A percentile compares a stretch with the other conserved stretches of the same genome.
These are phyloP conservation scores for Drosophila birchii DNA, from an alignment of 2,888 invertebrate species.

Conservation along the genomic window DNA sequence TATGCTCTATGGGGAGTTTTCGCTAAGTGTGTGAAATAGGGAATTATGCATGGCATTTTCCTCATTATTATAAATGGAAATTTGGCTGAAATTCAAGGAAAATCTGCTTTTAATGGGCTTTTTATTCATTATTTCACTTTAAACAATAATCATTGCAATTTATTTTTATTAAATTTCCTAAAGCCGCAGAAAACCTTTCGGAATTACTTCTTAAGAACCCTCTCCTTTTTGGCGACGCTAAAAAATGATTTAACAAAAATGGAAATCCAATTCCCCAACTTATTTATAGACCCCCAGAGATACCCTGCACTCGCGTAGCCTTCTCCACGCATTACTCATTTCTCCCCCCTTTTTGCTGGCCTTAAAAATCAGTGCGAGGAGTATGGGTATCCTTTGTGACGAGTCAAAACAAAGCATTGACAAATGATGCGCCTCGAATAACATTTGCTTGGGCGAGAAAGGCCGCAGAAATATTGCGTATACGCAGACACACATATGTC, in stretches of 20 bases:
- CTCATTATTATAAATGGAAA: background rate
- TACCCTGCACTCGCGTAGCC: slow-evolving; percentile 19
- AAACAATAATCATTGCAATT: too few relatives aligned
- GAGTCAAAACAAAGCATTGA: slow-evolving; percentile 53
- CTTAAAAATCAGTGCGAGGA: slow-evolving; percentile 49
- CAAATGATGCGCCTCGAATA: slow-evolving; percentile 60
- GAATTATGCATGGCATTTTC: background rate
- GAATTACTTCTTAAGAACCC: background rate
- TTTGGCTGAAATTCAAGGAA: too few relatives aligned
- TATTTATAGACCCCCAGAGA: slow-evolving; percentile 9
- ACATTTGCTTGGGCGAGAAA: slow-evolving; percentile 37
- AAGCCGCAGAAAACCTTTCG: too few relatives aligned
- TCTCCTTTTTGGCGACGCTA: background rate
- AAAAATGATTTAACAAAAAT: slow-evolving; percentile 18
- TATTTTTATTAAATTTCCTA: too few relatives aligned
- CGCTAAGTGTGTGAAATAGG: background rate
- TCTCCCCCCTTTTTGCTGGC: background rate
- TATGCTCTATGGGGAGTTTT: slow-evolving; percentile 14
- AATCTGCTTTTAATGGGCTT: accelerated
- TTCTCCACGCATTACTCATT: slow-evolving; percentile 33
- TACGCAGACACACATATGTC: slow-evolving; percentile 57
- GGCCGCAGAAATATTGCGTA: slow-evolving; percentile 53
- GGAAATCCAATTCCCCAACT: slow-evolving; percentile 18
- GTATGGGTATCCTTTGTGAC: slow-evolving; percentile 21
- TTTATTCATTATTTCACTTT: background rate